These are phyloP conservation scores for Polymixis lichenea DNA, from an alignment of 2,888 invertebrate species.

Conservation along the genomic window DNA sequence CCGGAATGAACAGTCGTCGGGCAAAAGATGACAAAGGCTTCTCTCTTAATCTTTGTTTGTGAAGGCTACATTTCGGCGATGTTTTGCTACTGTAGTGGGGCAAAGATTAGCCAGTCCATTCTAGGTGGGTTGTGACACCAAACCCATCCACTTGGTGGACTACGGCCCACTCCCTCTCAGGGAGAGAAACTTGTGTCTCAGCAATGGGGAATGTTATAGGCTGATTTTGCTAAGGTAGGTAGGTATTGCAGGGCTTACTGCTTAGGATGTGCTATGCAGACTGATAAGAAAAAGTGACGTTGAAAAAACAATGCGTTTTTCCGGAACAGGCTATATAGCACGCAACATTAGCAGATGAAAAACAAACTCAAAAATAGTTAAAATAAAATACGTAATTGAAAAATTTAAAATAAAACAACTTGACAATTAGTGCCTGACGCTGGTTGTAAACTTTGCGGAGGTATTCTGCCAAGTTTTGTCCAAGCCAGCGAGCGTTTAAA, in stretches of 20 bases:
- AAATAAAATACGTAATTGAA: too few species aligned
- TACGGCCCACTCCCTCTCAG: too few species aligned
- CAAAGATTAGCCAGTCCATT: background rate
- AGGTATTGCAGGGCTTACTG: too few species aligned
- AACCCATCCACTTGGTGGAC: too few species aligned
- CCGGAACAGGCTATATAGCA: background rate
- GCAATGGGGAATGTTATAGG: too few species aligned
- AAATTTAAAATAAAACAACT: too few species aligned
- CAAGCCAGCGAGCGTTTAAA: background rate
- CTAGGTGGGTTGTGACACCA: too few species aligned
- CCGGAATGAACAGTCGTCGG: background rate
- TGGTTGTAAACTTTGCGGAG: background rate
- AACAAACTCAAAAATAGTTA: background rate
- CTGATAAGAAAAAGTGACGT: too few species aligned
- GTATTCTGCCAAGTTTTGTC: background rate
- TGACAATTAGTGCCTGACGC: background rate
- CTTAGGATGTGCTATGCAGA: too few species aligned
- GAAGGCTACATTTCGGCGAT: background rate
- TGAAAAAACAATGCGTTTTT: background rate
- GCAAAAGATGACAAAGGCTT: background rate
- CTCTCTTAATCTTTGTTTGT: background rate
- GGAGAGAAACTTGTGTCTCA: too few species aligned
- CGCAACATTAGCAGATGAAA: background rate
- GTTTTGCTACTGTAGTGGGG: background rate
- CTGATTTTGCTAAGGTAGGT: background rate